Percentiles rank a stretch among this genome's conserved stretches.
phyloP scores from a whole-genome alignment of 1,140 invertebrate species.

The Probaryconus sp. region DNA sequence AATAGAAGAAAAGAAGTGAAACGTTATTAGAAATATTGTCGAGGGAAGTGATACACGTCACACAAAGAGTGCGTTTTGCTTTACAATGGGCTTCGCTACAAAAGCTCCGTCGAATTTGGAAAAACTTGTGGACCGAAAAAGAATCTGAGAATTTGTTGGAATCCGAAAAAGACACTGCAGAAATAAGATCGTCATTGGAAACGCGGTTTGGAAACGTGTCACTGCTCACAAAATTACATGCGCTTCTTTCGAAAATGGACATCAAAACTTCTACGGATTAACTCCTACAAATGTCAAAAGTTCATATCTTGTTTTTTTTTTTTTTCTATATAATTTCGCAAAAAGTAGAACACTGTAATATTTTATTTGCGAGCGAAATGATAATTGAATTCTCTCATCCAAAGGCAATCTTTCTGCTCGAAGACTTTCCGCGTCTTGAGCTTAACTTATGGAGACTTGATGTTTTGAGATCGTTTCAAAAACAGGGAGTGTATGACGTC shows the following conservation, averaged over 20 bases:
- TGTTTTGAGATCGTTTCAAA: slow-evolving; percentile 12
- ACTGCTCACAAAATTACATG: slow-evolving; percentile 63
- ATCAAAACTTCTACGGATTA: slow-evolving; percentile 59
- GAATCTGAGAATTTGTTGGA: background rate
- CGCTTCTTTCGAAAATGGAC: slow-evolving; percentile 29
- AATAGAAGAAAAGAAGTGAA: background rate
- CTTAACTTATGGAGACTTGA: no score
- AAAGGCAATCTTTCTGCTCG: no score
- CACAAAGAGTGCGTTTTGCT: background rate
- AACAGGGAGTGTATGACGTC: slow-evolving; percentile 1
- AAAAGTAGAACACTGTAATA: no score
- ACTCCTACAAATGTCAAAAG: slow-evolving; percentile 53
- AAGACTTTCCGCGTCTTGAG: no score
- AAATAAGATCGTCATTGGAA: background rate
- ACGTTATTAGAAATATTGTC: background rate
- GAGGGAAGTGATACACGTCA: background rate
- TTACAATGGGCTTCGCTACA: background rate
- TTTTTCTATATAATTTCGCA: no score
- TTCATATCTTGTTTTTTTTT: slow-evolving; percentile 58
- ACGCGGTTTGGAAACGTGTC: slow-evolving; percentile 4
- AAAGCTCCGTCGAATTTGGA: background rate
- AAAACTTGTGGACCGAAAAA: no score
- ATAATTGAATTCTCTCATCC: no score
- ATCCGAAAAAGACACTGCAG: background rate
- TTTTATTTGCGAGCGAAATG: no score